Conservation (phyloP, 2,113 vertebrate species). For the Anas platyrhynchos region DNA sequence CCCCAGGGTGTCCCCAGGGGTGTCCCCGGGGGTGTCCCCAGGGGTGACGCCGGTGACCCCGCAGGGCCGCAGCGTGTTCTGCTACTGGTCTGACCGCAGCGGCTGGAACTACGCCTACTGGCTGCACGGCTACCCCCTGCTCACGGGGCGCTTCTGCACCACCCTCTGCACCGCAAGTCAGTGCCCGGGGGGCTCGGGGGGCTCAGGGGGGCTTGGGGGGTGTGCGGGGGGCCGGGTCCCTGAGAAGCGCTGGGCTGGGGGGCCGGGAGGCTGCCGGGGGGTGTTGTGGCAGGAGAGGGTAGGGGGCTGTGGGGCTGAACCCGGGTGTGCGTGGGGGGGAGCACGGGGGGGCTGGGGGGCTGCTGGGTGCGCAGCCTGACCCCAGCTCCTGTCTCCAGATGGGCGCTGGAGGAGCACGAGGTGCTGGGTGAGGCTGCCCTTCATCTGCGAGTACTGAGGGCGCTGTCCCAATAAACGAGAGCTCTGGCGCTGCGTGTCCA, state of each 20-base stretch:
- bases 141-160: neutral
- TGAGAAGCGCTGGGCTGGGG: too few relatives aligned
- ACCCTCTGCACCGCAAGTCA: neutral
- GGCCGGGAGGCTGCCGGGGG: neutral
- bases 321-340: neutral
- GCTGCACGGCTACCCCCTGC: neutral
- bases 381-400: neutral
- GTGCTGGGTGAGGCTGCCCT: rapidly evolving
- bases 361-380: too few relatives aligned
- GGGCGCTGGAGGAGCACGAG: neutral
- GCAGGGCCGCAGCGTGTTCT: neutral
- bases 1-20: neutral
- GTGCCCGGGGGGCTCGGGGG: neutral
- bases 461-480: neutral
- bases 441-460: constrained; percentile 1
- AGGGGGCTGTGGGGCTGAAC: neutral
- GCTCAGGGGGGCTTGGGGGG: neutral
- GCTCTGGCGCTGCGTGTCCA: neutral
- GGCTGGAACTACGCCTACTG: neutral
- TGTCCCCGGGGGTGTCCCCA: too few relatives aligned
- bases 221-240: too few relatives aligned
- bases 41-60: neutral
- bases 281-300: neutral
- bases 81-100: neutral
- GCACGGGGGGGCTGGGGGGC: neutral